Percentiles rank a stretch among this genome's conserved stretches.
These are phyloP conservation scores for Entomobrya proxima DNA, from an alignment of 2,888 invertebrate species.

Conservation along the genomic window DNA sequence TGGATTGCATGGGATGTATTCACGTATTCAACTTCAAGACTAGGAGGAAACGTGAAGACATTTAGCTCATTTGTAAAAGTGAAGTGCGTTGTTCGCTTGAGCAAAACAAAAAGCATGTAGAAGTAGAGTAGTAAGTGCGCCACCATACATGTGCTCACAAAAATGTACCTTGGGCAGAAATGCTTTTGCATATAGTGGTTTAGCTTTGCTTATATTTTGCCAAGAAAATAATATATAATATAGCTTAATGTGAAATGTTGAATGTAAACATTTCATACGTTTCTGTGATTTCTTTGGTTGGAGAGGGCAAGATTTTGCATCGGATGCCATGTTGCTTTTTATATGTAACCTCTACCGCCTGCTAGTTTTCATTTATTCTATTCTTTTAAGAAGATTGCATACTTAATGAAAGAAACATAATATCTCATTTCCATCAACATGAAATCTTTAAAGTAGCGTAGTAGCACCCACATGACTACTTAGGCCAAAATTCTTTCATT, in stretches of 20 bases:
- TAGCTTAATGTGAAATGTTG: no score
- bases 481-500: neutral
- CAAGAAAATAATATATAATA: no score
- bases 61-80: conserved; percentile 26
- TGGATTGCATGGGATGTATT: neutral
- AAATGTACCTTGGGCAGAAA: no score
- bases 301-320: no score
- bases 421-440: conserved; percentile 27
- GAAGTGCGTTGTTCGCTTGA: conserved; percentile 5
- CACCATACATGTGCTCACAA: no score
- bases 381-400: conserved; percentile 12
- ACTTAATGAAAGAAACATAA: conserved; percentile 28
- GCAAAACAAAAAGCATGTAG: neutral
- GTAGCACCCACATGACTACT: neutral
- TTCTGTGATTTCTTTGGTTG: no score
- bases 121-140: no score
- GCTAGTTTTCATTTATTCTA: neutral
- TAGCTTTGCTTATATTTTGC: no score
- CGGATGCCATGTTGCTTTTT: no score
- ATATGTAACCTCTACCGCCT: no score
- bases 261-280: no score
- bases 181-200: no score
- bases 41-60: conserved; percentile 22
- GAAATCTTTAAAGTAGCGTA: conserved; percentile 12
- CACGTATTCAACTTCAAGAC: neutral